Conservation (phyloP, 2,888 invertebrate genomes). For the Thereva nobilitata region DNA sequence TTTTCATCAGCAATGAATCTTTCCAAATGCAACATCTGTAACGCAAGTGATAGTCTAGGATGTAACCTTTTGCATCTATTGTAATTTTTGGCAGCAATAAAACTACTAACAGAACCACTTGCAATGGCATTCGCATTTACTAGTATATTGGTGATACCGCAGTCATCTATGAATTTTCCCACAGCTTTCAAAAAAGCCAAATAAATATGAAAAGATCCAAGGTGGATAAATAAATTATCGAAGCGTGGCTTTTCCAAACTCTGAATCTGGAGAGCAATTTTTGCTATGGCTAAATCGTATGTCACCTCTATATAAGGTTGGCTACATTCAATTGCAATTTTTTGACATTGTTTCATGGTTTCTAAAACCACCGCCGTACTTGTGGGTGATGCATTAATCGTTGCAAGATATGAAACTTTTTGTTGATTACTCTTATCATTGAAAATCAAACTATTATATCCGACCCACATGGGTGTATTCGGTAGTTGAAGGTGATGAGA, state of each 20-base stretch:
- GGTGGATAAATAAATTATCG: slow-evolving; percentile 44
- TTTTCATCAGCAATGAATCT: background rate
- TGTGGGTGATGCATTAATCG: slow-evolving; percentile 48
- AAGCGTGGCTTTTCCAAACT: slow-evolving; percentile 41
- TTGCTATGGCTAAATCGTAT: slow-evolving; percentile 47
- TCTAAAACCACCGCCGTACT: slow-evolving; percentile 45
- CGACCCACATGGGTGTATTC: background rate
- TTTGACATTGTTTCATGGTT: slow-evolving; percentile 45
- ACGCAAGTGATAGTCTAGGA: background rate
- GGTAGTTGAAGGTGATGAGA: background rate
- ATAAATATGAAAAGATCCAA: slow-evolving; percentile 44
- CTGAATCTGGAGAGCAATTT: slow-evolving; percentile 46
- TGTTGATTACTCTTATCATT: slow-evolving; percentile 25
- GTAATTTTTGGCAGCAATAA: slow-evolving; percentile 12
- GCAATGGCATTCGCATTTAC: slow-evolving; percentile 35
- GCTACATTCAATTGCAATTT: slow-evolving; percentile 42
- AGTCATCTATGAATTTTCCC: slow-evolving; percentile 41
- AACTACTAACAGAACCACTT: slow-evolving; percentile 17
- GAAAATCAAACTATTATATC: slow-evolving; percentile 16
- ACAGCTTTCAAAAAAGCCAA: slow-evolving; percentile 45
- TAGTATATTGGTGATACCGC: slow-evolving; percentile 37
- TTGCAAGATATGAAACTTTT: slow-evolving; percentile 45
- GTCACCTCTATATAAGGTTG: slow-evolving; percentile 42
- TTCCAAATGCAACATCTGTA: slow-evolving; percentile 3
- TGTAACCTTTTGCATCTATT: slow-evolving; percentile 4